Base-by-base conservation (phyloP, 2,888 invertebrate genomes). In the Ditylenchus weischeri region DNA sequence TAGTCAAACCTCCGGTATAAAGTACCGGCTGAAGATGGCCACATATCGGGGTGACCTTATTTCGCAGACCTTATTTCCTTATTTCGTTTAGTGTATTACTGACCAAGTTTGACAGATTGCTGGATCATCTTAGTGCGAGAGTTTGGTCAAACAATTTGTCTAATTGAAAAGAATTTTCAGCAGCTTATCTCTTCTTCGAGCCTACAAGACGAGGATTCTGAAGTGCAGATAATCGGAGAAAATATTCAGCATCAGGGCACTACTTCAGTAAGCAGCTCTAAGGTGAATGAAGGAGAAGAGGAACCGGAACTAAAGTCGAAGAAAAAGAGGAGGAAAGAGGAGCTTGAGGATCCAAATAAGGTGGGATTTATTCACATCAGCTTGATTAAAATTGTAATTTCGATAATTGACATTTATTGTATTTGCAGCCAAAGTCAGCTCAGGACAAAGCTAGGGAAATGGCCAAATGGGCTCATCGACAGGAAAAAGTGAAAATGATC, bases 391-490 rank as follows among this genome's bases (percentile, higher is more conserved):
- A 6, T n/a, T 64, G 21, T 15, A 13, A 13, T 1, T 21, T n/a
- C 10, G 15, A 69, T 29, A 7, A 21, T 36, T 50, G 18, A 47
- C 62, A 35, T 77, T 74, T 64, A 72, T 78, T 51, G 70, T 83
- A 71, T 70, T 86, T 66, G 84, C 83, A 85, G 73, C 77, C 76
- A 18, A 84, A 84, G 69, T 71, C 72, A 4, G 79, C 82, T 8
- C 75, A 77, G n/a, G 75, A 83, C 48, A 74, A 82, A 21, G 77
- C 74, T 43, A 76, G 87, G 84, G 90, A 91, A 78, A 91, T 91
- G 91, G 90, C 90, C 82, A 88, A 90, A 69, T 98, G 98, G 98
- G 98, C 96, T 0, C 92, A 95, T 79, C 92, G 92, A 15, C 86
- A 95, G 73, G 96, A 96, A 84, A 94, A 95, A 84, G 93, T 93